These are phyloP conservation scores for Phaethon lepturus DNA, from an alignment of 2,113 vertebrate species.

Conservation along the genomic window DNA sequence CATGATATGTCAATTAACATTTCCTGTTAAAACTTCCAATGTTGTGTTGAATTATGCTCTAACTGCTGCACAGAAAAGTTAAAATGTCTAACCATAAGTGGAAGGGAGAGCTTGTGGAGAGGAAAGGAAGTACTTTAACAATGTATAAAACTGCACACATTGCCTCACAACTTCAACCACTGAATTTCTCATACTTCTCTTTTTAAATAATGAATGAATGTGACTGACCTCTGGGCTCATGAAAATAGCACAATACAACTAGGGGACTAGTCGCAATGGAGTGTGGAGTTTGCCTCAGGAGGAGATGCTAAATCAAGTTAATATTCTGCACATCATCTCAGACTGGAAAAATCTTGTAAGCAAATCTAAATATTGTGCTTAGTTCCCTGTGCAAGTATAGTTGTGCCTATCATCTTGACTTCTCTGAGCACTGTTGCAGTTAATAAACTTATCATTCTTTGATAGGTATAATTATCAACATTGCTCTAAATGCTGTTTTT, in stretches of 20 bases:
- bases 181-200: slow-evolving; percentile 6
- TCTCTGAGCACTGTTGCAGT: background rate
- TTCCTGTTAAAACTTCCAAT: background rate
- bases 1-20: background rate
- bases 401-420: background rate
- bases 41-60: background rate
- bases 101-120: background rate
- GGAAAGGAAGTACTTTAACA: background rate
- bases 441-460: background rate
- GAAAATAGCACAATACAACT: background rate
- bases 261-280: background rate
- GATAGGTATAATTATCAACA: background rate
- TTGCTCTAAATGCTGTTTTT: background rate
- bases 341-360: background rate
- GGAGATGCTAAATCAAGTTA: background rate
- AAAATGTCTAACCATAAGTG: background rate
- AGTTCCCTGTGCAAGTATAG: background rate
- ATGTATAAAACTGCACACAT: background rate
- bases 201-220: background rate
- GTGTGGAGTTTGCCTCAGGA: background rate
- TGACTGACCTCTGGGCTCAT: background rate
- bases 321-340: background rate
- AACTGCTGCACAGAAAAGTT: background rate
- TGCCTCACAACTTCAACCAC: background rate
- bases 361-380: background rate